A percentile compares a stretch with the other conserved stretches of the same genome.
phyloP scores from a whole-genome alignment of 2,113 vertebrate genomes.

The Psittacula cyanocephala region DNA sequence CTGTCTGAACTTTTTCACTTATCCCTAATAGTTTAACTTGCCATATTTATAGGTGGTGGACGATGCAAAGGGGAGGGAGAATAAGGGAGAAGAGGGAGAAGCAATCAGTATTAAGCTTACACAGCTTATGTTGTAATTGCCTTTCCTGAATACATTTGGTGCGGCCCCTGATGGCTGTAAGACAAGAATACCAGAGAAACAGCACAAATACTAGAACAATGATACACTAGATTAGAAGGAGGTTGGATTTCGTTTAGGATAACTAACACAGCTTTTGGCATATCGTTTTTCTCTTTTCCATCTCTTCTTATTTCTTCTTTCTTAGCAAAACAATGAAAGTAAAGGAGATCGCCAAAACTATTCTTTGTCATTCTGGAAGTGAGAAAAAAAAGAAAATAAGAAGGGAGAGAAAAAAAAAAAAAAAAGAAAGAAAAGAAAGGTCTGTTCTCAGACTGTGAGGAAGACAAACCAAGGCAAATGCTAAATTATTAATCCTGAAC shows the following conservation, averaged over 20 bases:
- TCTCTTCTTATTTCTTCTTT: conserved; percentile 53
- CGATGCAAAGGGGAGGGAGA: neutral
- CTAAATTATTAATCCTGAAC: conserved; percentile 1
- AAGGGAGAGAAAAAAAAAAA: neutral
- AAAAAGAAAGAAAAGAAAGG: neutral
- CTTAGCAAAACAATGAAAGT: conserved; percentile 37
- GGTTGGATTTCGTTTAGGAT: conserved; percentile 48
- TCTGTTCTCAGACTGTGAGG: neutral
- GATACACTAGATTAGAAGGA: neutral
- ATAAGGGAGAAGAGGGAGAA: neutral
- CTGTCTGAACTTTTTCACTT: conserved; percentile 33
- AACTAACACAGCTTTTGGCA: conserved; percentile 3
- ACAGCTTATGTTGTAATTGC: conserved; percentile 15
- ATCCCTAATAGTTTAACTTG: conserved; percentile 37
- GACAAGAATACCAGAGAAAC: conserved; percentile 1
- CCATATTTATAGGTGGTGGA: conserved; percentile 34
- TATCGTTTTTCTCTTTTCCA: conserved; percentile 17
- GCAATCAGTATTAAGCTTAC: neutral
- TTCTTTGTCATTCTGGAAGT: neutral
- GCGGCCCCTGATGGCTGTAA: neutral
- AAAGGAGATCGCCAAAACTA: neutral
- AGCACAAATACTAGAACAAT: neutral
- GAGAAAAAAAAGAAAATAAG: neutral
- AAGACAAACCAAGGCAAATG: conserved; percentile 7
- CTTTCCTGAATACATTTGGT: neutral